These are phyloP conservation scores for Cotesia vestalis DNA, from an alignment of 1,140 invertebrate species.

Conservation along the genomic window DNA sequence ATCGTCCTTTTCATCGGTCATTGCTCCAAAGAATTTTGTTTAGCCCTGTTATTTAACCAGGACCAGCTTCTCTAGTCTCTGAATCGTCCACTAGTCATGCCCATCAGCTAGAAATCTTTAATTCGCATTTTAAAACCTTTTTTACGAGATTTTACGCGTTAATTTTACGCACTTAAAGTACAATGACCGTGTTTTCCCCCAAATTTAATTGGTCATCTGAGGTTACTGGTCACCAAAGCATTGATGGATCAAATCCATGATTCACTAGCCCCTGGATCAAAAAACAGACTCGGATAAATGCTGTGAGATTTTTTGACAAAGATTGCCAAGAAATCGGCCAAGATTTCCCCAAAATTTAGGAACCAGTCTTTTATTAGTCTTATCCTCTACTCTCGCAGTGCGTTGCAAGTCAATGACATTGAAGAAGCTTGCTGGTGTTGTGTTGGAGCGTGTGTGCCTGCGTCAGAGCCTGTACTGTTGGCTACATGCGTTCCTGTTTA, in stretches of 20 bases:
- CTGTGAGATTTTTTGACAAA: too few species aligned
- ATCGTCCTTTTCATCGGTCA: constrained; percentile 57
- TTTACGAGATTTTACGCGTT: constrained; percentile 2
- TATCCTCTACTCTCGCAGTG: background rate
- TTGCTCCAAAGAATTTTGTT: constrained; percentile 49
- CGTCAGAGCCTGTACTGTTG: constrained; percentile 48
- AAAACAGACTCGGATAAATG: too few species aligned
- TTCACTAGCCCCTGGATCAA: too few species aligned
- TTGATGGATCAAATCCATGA: too few species aligned
- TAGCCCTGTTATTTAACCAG: constrained; percentile 54
- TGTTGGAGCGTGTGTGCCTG: constrained; percentile 39
- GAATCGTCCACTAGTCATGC: constrained; percentile 11
- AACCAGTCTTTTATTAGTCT: background rate
- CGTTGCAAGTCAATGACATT: constrained; percentile 22
- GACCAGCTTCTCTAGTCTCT: constrained; percentile 31
- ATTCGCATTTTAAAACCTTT: background rate
- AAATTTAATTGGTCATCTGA: constrained; percentile 48
- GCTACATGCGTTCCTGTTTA: constrained; percentile 65
- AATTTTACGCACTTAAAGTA: constrained; percentile 41
- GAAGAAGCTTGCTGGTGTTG: background rate
- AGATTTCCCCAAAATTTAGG: constrained; percentile 63
- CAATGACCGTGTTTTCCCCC: constrained; percentile 66
- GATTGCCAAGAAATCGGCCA: constrained; percentile 10
- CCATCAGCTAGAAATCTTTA: background rate
- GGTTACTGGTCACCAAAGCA: background rate